Percentiles rank a stretch among this genome's conserved stretches.
Evolutionary conservation across 2,888 invertebrate species (phyloP).

Genomic region (Ophioninae sp.): DNA sequence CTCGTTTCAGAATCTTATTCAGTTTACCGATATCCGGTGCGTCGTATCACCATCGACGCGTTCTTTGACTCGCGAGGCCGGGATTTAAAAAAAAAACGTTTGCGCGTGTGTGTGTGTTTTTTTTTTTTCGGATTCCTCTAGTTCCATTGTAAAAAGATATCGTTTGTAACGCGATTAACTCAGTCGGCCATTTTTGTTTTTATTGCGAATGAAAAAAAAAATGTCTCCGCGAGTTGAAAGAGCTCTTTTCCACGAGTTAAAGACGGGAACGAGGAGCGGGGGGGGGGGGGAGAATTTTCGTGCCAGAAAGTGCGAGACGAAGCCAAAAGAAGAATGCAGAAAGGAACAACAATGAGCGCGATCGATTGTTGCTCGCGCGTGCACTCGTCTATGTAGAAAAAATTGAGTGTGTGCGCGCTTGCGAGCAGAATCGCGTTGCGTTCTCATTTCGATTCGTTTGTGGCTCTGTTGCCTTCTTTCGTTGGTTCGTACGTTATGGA

Average conservation of each 20-base stretch:
- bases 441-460: constrained; percentile 14
- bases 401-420: neutral
- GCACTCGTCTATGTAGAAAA: neutral
- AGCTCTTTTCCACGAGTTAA: neutral
- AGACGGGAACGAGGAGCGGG: too few species aligned
- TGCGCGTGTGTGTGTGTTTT: too few species aligned
- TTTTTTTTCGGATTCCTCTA: neutral
- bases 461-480: constrained; percentile 10
- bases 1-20: neutral
- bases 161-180: neutral
- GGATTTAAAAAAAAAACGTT: constrained; percentile 21
- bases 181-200: neutral
- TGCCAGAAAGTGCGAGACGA: neutral
- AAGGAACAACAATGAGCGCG: neutral
- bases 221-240: neutral
- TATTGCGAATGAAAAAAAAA: neutral
- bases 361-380: neutral
- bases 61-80: neutral
- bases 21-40: constrained; percentile 7
- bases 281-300: neutral
- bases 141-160: neutral
- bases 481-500: constrained; percentile 52
- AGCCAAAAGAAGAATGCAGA: neutral
- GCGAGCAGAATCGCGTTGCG: constrained; percentile 6
- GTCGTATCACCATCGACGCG: neutral